phyloP scores from a whole-genome alignment of 2,888 invertebrate genomes.

The Euproctis similis region DNA sequence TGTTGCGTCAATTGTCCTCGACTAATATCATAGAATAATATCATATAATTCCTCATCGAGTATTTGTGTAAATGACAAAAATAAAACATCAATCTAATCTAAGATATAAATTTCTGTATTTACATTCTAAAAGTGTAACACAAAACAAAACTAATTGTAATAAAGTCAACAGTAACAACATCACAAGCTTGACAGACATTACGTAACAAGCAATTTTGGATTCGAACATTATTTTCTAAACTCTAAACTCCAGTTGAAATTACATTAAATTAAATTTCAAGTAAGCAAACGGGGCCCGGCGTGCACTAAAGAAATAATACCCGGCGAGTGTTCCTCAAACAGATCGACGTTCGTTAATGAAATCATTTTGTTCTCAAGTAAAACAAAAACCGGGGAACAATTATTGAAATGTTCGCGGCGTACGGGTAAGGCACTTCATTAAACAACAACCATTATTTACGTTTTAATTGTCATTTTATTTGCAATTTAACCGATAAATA shows the following conservation, averaged over 20 bases:
- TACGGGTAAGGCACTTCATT: conserved; percentile 23
- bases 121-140: too few species aligned
- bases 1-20: too few species aligned
- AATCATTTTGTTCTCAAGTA: conserved; percentile 39
- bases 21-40: too few species aligned
- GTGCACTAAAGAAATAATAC: conserved; percentile 31
- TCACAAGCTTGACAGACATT: conserved; percentile 3
- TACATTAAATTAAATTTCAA: conserved; percentile 22
- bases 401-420: conserved; percentile 31
- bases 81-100: too few species aligned
- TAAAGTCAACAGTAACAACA: background rate
- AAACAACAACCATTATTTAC: conserved; percentile 26
- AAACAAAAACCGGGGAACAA: conserved; percentile 34
- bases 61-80: too few species aligned
- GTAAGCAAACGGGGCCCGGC: conserved; percentile 23
- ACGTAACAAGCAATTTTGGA: conserved; percentile 12
- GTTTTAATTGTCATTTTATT: conserved; percentile 23
- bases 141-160: conserved; percentile 1
- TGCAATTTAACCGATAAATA: conserved; percentile 21
- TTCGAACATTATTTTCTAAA: conserved; percentile 9
- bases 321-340: conserved; percentile 34
- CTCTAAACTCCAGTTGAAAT: too few species aligned
- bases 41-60: too few species aligned
- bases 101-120: too few species aligned
- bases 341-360: conserved; percentile 32